Evolutionary conservation across 2,113 vertebrate species (phyloP), one percentile per base, ranked within the genome.

Genomic region (Gymnarchus niloticus): DNA sequence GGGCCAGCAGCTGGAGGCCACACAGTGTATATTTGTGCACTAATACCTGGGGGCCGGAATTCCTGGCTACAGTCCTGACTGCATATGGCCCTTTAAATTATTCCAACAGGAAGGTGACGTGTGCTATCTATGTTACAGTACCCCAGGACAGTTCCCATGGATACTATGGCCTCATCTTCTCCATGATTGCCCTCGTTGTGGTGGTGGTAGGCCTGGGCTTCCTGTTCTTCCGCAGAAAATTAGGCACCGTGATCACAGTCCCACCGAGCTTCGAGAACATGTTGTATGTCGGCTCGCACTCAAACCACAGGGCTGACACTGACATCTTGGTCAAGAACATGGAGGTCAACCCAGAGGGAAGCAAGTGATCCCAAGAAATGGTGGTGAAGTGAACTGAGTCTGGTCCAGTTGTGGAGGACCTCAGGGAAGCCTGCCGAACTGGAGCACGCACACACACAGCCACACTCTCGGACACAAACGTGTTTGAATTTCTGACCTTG

Each of bases 241-340:
- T 12, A 1, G 65, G 65, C 6, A 17, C 33, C 33, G 1, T 14
- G 3, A 41, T 73, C 33, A 41, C 65, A 73, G 65, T 73, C 28
- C 65, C 65, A 19, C 65, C 65, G 28, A 73, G 65, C 65, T 73
- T 73, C 17, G 65, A 73, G 65, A 73, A 73, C 65, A 73, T 73
- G 65, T 33, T 73, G 33, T 73, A 73, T 33, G 14, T 69, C 3
- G 65, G 65, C 65, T 69, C 65, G 12, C n/a, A n/a, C n/a, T n/a
- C n/a, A n/a, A 41, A 69, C 33, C 65, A 33, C 65, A 73, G 65
- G 2, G 4, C 65, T 0, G 65, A 73, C 33, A 17, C 41, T 12
- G 65, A 73, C 14, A 37, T 73, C 65, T 73, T 73, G 17, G 37
- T n/a, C 65, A 73, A 73, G 65, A 73, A 19, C 12, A 73, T 73